Evolutionary conservation across 2,888 invertebrate genomes (phyloP).

Genomic region (Maniola hyperantus): DNA sequence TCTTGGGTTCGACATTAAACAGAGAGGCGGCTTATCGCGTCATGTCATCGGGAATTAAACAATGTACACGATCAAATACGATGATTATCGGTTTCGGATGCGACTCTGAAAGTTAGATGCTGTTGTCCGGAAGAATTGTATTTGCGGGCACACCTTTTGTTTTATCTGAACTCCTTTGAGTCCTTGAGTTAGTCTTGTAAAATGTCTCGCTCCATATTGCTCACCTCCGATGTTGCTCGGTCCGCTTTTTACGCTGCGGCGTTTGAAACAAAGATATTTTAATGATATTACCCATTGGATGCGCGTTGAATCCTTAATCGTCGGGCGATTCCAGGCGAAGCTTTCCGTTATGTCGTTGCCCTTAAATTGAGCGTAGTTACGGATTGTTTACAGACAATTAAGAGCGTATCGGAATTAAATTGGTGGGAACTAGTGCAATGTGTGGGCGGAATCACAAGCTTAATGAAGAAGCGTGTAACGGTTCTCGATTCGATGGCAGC

Average conservation of each 20-base stretch:
- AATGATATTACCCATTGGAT: constrained; percentile 79
- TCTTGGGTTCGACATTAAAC: constrained; percentile 62
- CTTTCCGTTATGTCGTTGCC: constrained; percentile 73
- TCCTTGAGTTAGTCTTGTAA: constrained; percentile 61
- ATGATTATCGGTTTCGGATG: constrained; percentile 67
- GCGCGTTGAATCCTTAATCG: constrained; percentile 80
- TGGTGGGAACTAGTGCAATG: constrained; percentile 74
- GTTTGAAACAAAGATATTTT: constrained; percentile 81
- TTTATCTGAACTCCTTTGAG: constrained; percentile 38
- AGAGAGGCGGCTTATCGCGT: constrained; percentile 67
- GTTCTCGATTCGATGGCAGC: constrained; percentile 59
- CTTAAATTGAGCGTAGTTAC: constrained; percentile 76
- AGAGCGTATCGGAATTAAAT: constrained; percentile 66
- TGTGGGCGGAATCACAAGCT: constrained; percentile 78
- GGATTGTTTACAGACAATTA: constrained; percentile 77
- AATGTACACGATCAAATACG: constrained; percentile 75
- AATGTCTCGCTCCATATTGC: constrained; percentile 68
- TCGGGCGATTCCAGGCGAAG: constrained; percentile 61
- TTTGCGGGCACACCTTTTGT: constrained; percentile 49
- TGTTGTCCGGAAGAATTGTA: constrained; percentile 41
- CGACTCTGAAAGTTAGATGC: constrained; percentile 29
- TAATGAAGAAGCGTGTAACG: constrained; percentile 73
- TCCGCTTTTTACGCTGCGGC: constrained; percentile 73
- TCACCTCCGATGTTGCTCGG: constrained; percentile 71
- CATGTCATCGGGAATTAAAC: constrained; percentile 78